Percentiles rank a stretch among this genome's conserved stretches.
Conservation (phyloP, 2,888 invertebrate species). For the Diabrotica balteata region DNA sequence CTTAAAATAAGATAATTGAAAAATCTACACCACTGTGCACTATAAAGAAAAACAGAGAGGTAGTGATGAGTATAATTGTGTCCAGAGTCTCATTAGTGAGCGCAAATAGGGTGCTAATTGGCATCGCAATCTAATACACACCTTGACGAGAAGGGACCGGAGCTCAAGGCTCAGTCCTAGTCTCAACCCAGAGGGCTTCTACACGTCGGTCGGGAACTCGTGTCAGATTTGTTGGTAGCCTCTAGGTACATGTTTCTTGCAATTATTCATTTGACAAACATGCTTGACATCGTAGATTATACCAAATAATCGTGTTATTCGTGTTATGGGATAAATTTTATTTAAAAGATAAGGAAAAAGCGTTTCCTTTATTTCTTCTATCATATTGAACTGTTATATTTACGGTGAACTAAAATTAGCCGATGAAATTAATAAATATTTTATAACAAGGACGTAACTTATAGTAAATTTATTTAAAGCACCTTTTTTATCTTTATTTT, state of each 20-base stretch:
- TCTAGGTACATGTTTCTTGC: not conserved
- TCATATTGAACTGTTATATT: too few species aligned
- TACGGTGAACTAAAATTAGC: too few species aligned
- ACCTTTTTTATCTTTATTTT: too few species aligned
- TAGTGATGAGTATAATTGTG: slow-evolving; percentile 57
- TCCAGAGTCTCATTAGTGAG: slow-evolving; percentile 58
- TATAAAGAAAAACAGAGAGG: slow-evolving; percentile 20
- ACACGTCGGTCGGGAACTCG: not conserved
- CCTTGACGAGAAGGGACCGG: slow-evolving; percentile 38
- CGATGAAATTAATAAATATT: too few species aligned
- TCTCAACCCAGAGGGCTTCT: not conserved
- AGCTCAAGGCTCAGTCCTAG: not conserved
- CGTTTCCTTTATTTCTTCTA: too few species aligned
- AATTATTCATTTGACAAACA: not conserved
- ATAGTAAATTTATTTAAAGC: too few species aligned
- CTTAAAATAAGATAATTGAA: too few species aligned
- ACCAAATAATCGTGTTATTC: too few species aligned
- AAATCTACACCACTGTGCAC: not conserved
- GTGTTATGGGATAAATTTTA: too few species aligned
- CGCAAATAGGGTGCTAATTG: slow-evolving; percentile 58
- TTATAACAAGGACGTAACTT: too few species aligned
- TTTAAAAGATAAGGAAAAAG: too few species aligned
- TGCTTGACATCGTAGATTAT: not conserved
- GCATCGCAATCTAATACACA: slow-evolving; percentile 58
- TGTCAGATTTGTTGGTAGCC: not conserved